Conservation (phyloP, 2,888 invertebrate genomes). For the Iselma pallidipennis region DNA sequence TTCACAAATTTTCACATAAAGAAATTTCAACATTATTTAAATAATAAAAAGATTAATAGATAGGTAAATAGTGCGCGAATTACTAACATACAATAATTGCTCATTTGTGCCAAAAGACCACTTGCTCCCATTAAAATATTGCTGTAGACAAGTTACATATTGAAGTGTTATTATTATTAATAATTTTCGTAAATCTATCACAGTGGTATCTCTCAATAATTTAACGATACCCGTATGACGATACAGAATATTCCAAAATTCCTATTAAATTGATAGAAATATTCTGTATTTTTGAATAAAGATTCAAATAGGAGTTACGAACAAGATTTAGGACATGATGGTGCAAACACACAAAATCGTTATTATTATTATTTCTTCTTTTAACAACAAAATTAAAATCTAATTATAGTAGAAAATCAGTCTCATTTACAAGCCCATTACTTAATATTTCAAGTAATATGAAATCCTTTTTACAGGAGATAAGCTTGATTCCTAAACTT, state of each 20-base stretch:
- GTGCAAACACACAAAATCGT: slow-evolving; percentile 16
- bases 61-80: slow-evolving; percentile 28
- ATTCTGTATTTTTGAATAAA: too few relatives aligned
- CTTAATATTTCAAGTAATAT: slow-evolving; percentile 6
- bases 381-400: slow-evolving; percentile 37
- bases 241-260: background rate
- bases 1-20: background rate
- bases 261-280: background rate
- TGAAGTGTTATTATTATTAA: slow-evolving; percentile 25
- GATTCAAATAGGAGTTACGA: slow-evolving; percentile 16
- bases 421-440: slow-evolving; percentile 49
- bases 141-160: slow-evolving; percentile 40
- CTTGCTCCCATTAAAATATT: slow-evolving; percentile 45
- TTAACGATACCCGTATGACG: slow-evolving; percentile 32
- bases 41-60: slow-evolving; percentile 24
- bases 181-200: slow-evolving; percentile 38
- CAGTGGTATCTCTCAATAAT: slow-evolving; percentile 39
- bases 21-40: too few relatives aligned
- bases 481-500: slow-evolving; percentile 16
- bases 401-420: slow-evolving; percentile 49
- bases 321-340: slow-evolving; percentile 17
- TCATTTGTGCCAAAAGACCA: slow-evolving; percentile 42
- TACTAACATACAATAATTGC: slow-evolving; percentile 38
- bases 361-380: slow-evolving; percentile 13
- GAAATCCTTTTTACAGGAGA: slow-evolving; percentile 7